These are phyloP conservation scores for Glossophaga mutica DNA, from an alignment of 2,797 vertebrate genomes.

Conservation along the genomic window DNA sequence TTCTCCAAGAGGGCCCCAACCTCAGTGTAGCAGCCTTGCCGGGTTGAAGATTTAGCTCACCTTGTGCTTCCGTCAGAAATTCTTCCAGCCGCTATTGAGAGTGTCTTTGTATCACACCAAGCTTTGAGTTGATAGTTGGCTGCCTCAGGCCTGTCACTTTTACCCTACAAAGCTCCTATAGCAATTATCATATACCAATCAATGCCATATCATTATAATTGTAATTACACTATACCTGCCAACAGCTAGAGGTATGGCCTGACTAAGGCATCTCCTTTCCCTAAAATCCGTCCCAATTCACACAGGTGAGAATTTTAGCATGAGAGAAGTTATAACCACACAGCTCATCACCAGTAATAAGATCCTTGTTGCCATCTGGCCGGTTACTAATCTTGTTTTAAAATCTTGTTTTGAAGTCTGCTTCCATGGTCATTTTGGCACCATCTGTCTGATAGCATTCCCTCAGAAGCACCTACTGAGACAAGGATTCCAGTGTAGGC, in stretches of 20 bases:
- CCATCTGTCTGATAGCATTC: not conserved
- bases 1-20: not conserved
- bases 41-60: not conserved
- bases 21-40: not conserved
- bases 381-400: not conserved
- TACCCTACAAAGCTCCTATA: not conserved
- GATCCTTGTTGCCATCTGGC: not conserved
- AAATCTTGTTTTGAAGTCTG: not conserved
- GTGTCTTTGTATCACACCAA: not conserved
- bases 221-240: not conserved
- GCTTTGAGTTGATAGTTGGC: not conserved
- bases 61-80: not conserved
- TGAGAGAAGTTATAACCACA: not conserved
- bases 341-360: not conserved
- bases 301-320: not conserved
- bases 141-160: not conserved
- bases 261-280: not conserved
- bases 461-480: not conserved
- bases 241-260: not conserved
- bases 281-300: not conserved
- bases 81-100: not conserved
- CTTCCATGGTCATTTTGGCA: not conserved
- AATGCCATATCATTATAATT: not conserved
- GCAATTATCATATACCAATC: not conserved
- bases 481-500: not conserved